phyloP scores from a whole-genome alignment of 2,797 vertebrate genomes.

The Potorous gilbertii region DNA sequence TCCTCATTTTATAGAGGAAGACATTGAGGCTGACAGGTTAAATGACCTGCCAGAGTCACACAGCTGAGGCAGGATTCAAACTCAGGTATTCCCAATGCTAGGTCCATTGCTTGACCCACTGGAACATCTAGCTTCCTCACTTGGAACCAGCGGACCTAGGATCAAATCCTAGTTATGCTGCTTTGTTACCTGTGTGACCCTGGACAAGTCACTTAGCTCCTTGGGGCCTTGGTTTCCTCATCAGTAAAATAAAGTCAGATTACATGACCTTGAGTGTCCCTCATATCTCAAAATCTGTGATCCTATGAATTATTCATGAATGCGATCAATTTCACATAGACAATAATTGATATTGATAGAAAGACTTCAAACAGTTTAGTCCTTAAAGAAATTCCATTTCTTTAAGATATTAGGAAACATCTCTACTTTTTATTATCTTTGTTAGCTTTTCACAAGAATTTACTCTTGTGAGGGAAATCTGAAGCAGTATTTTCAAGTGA shows the following conservation, averaged over 20 bases:
- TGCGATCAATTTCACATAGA: neutral
- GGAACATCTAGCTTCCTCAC: neutral
- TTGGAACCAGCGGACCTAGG: neutral
- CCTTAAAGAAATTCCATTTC: neutral
- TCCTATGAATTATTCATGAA: neutral
- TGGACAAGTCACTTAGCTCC: neutral
- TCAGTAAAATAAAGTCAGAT: neutral
- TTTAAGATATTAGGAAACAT: neutral
- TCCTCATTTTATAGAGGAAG: slow-evolving; percentile 26
- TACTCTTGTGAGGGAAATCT: slow-evolving; percentile 27
- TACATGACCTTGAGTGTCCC: neutral
- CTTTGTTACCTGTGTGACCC: neutral
- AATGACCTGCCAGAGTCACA: neutral
- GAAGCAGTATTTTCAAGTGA: neutral
- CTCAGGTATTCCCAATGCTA: neutral
- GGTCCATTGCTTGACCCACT: neutral
- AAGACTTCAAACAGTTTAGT: neutral
- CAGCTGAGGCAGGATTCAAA: neutral
- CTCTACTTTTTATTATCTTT: slow-evolving; percentile 7
- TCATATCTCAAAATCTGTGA: neutral
- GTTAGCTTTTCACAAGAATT: slow-evolving; percentile 1
- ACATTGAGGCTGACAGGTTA: neutral
- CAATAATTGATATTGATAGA: neutral
- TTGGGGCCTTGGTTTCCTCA: too few species aligned
- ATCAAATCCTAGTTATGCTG: neutral